phyloP scores from a whole-genome alignment of 2,888 invertebrate species.

The Pristionchus arcanus region DNA sequence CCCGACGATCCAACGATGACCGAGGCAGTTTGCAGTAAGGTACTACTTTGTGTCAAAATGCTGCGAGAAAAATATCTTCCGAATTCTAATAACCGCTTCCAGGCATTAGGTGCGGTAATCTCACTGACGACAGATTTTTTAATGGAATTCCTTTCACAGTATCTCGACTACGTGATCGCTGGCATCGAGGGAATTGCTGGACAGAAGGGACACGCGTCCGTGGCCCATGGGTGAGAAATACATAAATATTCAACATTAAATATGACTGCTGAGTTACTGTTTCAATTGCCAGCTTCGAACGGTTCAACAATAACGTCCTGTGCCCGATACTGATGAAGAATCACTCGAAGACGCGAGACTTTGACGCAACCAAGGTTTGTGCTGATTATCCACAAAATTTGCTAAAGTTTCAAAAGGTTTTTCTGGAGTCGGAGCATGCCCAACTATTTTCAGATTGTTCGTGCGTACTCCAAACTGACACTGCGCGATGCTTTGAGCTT shows the following conservation, averaged over 20 bases:
- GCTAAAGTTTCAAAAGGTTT: slow-evolving; percentile 59
- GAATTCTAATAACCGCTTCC: no score
- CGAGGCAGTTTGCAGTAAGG: slow-evolving; percentile 95
- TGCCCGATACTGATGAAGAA: slow-evolving; percentile 72
- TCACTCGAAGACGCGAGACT: slow-evolving; percentile 65
- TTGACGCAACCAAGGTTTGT: slow-evolving; percentile 75
- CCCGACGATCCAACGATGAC: slow-evolving; percentile 95
- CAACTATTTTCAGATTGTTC: slow-evolving; percentile 63
- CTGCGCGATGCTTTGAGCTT: slow-evolving; percentile 63
- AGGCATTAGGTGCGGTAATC: no score
- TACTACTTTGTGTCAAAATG: slow-evolving; percentile 78
- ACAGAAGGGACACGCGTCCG: slow-evolving; percentile 86
- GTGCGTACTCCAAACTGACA: slow-evolving; percentile 73
- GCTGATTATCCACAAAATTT: slow-evolving; percentile 73
- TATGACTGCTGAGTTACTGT: neutral
- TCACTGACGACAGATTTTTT: no score
- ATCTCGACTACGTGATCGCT: slow-evolving; percentile 78
- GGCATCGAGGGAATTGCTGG: slow-evolving; percentile 96
- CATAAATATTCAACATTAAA: no score
- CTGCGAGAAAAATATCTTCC: no score
- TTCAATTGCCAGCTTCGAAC: slow-evolving; percentile 63
- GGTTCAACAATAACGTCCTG: slow-evolving; percentile 74
- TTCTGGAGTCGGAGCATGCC: no score
- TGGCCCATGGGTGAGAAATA: slow-evolving; percentile 68
- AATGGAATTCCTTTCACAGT: no score